phyloP scores from a whole-genome alignment of 1,140 invertebrate genomes.

The Leptopilina clavipes region DNA sequence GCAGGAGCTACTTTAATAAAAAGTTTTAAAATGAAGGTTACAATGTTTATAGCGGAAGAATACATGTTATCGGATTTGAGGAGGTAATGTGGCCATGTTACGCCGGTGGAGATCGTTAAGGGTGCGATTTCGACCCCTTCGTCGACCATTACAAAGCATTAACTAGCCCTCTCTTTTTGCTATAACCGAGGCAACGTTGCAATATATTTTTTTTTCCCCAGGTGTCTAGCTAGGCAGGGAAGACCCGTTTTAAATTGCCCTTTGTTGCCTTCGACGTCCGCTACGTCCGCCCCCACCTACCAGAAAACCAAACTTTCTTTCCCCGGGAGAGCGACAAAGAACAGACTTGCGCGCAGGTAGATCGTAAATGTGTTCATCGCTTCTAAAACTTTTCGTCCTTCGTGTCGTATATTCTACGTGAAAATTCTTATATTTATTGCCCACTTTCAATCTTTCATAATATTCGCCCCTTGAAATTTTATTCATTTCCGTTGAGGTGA shows the following conservation, averaged over 20 bases:
- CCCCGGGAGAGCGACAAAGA: conserved; percentile 43
- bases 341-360: conserved; percentile 39
- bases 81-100: conserved; percentile 59
- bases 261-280: conserved; percentile 46
- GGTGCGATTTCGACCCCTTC: conserved; percentile 50
- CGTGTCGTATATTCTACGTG: background rate
- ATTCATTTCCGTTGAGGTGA: background rate
- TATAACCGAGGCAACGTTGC: conserved; percentile 55
- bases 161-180: conserved; percentile 55
- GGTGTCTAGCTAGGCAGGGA: conserved; percentile 45
- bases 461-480: conserved; percentile 1
- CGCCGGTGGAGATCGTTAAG: conserved; percentile 57
- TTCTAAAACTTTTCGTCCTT: conserved; percentile 42
- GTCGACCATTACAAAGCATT: conserved; percentile 62
- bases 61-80: conserved; percentile 60
- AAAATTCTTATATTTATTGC: conserved; percentile 26
- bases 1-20: background rate
- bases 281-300: background rate
- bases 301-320: conserved; percentile 22
- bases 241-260: conserved; percentile 53
- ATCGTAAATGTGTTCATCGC: conserved; percentile 43
- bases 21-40: background rate
- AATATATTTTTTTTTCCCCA: conserved; percentile 55
- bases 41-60: conserved; percentile 38
- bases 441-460: conserved; percentile 9